These are phyloP conservation scores for Pterocles gutturalis DNA, from an alignment of 2,113 vertebrate genomes.

Conservation along the genomic window DNA sequence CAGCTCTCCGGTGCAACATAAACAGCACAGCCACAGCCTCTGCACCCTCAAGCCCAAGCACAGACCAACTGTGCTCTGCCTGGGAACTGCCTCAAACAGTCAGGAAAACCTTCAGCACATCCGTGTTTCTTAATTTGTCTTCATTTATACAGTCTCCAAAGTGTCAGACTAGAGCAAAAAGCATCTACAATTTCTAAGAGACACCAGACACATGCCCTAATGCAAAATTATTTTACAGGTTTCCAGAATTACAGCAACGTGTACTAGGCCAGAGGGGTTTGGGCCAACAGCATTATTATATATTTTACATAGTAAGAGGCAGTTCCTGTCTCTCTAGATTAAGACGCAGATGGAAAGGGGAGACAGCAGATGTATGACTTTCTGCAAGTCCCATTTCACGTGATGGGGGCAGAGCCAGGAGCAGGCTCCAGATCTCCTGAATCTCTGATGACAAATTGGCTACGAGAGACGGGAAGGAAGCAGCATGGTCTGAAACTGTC, in stretches of 20 bases:
- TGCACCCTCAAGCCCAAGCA: background rate
- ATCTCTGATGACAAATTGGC: slow-evolving; percentile 37
- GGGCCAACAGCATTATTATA: background rate
- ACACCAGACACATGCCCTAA: background rate
- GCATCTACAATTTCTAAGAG: background rate
- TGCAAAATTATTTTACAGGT: background rate
- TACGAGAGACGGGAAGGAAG: slow-evolving; percentile 37
- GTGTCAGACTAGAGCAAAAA: background rate
- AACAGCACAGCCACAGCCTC: background rate
- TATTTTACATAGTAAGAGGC: background rate
- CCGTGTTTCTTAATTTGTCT: background rate
- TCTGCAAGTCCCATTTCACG: background rate
- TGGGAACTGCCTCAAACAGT: background rate
- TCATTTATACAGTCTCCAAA: background rate
- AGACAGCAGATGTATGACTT: background rate
- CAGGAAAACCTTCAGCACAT: background rate
- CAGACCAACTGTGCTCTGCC: background rate
- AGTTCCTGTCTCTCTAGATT: background rate
- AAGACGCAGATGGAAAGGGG: background rate
- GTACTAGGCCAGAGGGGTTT: background rate
- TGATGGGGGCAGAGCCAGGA: background rate
- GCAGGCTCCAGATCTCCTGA: background rate
- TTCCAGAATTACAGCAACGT: background rate
- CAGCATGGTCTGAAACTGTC: slow-evolving; percentile 6
- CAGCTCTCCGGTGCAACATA: background rate